These are phyloP conservation scores for Heterotis niloticus DNA, from an alignment of 2,113 vertebrate species.

Conservation along the genomic window DNA sequence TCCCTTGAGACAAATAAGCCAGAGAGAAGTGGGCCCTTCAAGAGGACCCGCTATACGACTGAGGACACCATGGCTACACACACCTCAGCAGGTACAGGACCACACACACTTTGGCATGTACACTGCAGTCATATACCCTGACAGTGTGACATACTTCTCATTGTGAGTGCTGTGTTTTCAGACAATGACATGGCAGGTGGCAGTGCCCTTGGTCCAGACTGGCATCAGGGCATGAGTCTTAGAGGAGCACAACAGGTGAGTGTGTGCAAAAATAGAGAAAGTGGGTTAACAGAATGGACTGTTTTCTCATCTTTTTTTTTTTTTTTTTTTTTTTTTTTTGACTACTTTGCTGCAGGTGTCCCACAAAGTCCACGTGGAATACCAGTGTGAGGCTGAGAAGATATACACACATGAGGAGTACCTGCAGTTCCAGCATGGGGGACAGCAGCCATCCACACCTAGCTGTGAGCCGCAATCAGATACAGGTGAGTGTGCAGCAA, in stretches of 20 bases:
- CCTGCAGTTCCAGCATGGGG: conserved; percentile 46
- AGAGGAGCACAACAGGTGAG: conserved; percentile 78
- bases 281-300: no score
- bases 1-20: conserved; percentile 66
- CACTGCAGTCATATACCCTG: no score
- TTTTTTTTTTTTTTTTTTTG: background rate
- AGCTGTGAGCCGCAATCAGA: conserved; percentile 20
- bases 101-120: background rate
- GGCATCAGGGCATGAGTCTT: conserved; percentile 82
- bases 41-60: conserved; percentile 77
- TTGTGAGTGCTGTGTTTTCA: conserved; percentile 34
- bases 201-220: conserved; percentile 90
- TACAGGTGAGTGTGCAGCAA: background rate
- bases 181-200: conserved; percentile 60
- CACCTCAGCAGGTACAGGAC: conserved; percentile 57
- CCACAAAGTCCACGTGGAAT: conserved; percentile 79
- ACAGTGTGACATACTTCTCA: background rate
- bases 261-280: background rate
- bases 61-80: conserved; percentile 48
- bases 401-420: conserved; percentile 75
- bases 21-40: conserved; percentile 61
- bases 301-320: no score
- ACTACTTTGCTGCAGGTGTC: conserved; percentile 60
- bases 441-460: conserved; percentile 44
- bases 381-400: conserved; percentile 77